These are phyloP conservation scores for Galaxea fascicularis DNA, from an alignment of 92 coral and sea anemone species.

Conservation along the genomic window DNA sequence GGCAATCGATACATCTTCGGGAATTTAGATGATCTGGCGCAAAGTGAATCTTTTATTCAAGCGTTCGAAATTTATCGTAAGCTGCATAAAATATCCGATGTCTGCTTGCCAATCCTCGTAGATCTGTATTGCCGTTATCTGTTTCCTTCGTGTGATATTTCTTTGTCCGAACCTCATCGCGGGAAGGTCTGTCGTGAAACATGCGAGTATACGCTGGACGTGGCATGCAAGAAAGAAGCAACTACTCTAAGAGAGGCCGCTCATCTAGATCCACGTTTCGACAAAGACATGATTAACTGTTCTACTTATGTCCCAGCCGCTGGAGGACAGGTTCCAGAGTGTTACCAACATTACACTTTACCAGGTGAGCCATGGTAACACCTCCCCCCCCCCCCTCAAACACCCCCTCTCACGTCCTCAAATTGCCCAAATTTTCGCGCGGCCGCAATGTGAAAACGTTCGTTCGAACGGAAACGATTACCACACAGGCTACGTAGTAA, in stretches of 20 bases:
- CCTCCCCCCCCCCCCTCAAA: too few relatives aligned
- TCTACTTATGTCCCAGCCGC: not conserved
- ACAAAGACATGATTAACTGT: not conserved
- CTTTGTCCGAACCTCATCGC: not conserved
- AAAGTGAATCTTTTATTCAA: not conserved
- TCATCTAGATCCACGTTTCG: not conserved
- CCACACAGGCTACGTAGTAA: too few relatives aligned
- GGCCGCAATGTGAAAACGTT: too few relatives aligned
- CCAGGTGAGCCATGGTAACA: slow-evolving; percentile 10
- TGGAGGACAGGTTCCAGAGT: slow-evolving; percentile 25
- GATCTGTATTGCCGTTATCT: slow-evolving; percentile 7
- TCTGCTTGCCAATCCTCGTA: not conserved
- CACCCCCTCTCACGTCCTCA: too few relatives aligned
- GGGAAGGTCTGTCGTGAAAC: not conserved
- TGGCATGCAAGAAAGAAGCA: not conserved
- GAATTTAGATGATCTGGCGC: not conserved
- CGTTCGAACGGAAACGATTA: too few relatives aligned
- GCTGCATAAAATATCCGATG: not conserved
- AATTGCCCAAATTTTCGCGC: too few relatives aligned
- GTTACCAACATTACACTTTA: not conserved
- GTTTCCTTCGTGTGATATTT: slow-evolving; percentile 15
- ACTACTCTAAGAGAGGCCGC: not conserved
- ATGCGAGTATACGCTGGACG: slow-evolving; percentile 1
- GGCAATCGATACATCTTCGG: slow-evolving; percentile 6
- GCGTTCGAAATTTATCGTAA: not conserved